phyloP scores from a whole-genome alignment of 2,797 vertebrate genomes.

The Labroides dimidiatus region DNA sequence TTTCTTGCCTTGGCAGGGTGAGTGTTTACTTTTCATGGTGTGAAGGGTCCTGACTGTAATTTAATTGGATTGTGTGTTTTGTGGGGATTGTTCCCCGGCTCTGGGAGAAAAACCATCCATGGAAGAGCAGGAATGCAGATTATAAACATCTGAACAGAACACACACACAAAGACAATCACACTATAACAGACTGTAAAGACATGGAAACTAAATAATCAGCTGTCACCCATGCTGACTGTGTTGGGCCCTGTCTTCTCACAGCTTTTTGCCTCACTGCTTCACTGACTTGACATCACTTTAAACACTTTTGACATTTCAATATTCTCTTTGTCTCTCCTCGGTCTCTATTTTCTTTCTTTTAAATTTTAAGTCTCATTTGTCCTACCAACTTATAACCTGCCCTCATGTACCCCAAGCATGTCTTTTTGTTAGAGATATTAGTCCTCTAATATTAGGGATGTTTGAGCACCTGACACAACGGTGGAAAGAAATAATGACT shows the following conservation, averaged over 20 bases:
- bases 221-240: slow-evolving; percentile 29
- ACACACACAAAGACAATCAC: slow-evolving; percentile 4
- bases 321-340: slow-evolving; percentile 35
- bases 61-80: slow-evolving; percentile 60
- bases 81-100: slow-evolving; percentile 32
- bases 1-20: slow-evolving; percentile 46
- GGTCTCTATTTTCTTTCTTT: not conserved
- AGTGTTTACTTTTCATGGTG: slow-evolving; percentile 55
- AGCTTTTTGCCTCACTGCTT: slow-evolving; percentile 46
- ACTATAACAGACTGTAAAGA: not conserved
- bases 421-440: not conserved
- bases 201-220: slow-evolving; percentile 49
- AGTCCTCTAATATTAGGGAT: not conserved
- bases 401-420: not conserved
- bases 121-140: slow-evolving; percentile 51
- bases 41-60: slow-evolving; percentile 56
- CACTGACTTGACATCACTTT: slow-evolving; percentile 51
- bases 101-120: slow-evolving; percentile 44
- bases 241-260: slow-evolving; percentile 35
- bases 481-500: not conserved
- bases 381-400: not conserved
- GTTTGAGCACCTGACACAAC: too few species aligned
- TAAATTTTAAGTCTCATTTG: not conserved
- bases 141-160: slow-evolving; percentile 27
- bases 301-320: slow-evolving; percentile 47